Evolutionary conservation across 2,888 invertebrate species (phyloP).

Genomic region (Nomada fucata): DNA sequence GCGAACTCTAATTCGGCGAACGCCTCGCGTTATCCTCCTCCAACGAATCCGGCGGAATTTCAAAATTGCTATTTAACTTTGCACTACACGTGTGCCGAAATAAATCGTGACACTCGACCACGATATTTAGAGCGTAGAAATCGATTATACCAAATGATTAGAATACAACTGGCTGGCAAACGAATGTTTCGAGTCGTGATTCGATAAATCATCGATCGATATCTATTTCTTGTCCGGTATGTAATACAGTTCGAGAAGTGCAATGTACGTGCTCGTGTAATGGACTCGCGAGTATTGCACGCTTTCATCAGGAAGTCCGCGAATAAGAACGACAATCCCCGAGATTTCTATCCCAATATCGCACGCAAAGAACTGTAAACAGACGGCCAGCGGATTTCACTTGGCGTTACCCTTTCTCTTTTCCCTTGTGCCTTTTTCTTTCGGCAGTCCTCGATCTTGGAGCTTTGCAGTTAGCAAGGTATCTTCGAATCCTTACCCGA

Average conservation of each 20-base stretch:
- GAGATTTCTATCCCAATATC: constrained; percentile 47
- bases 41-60: constrained; percentile 24
- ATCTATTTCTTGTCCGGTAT: not conserved
- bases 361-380: constrained; percentile 5
- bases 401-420: not conserved
- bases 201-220: constrained; percentile 12
- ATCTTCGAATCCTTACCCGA: constrained; percentile 15
- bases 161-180: not conserved
- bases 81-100: no score
- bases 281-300: constrained; percentile 6
- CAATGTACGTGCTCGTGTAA: not conserved
- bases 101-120: no score
- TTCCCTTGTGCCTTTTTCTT: not conserved
- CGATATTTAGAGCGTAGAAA: no score
- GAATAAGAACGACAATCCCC: constrained; percentile 37
- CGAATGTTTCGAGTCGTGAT: constrained; percentile 6
- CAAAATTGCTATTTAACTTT: constrained; percentile 56
- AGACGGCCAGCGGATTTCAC: constrained; percentile 30
- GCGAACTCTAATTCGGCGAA: constrained; percentile 59
- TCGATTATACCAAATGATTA: no score
- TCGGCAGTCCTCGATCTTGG: not conserved
- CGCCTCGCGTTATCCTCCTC: constrained; percentile 10
- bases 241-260: constrained; percentile 6
- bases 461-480: not conserved
- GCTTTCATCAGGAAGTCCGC: constrained; percentile 50